Evolutionary conservation across 2,888 invertebrate genomes (phyloP).

Genomic region (Carcina quercana): DNA sequence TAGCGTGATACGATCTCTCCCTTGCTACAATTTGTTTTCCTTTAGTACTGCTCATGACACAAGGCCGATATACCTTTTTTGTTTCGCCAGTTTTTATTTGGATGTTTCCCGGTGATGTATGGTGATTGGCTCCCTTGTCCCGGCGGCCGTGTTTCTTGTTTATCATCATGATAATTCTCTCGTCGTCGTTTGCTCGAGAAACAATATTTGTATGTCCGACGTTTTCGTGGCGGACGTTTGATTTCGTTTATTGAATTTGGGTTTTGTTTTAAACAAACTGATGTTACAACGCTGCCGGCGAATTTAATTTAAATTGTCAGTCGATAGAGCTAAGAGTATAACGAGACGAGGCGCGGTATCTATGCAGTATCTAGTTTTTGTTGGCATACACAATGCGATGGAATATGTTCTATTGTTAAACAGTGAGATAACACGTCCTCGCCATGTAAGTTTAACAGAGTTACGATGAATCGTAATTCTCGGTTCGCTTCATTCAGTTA

Average conservation of each 20-base stretch:
- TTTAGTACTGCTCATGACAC: slow-evolving; percentile 58
- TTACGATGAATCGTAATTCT: slow-evolving; percentile 53
- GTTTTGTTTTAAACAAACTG: slow-evolving; percentile 54
- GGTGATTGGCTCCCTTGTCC: slow-evolving; percentile 70
- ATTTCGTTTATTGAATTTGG: slow-evolving; percentile 59
- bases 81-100: slow-evolving; percentile 63
- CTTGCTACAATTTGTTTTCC: slow-evolving; percentile 72
- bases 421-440: slow-evolving; percentile 46
- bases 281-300: slow-evolving; percentile 46
- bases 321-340: slow-evolving; percentile 32
- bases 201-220: slow-evolving; percentile 57
- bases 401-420: slow-evolving; percentile 56
- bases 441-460: slow-evolving; percentile 50
- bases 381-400: slow-evolving; percentile 38
- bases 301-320: slow-evolving; percentile 55
- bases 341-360: slow-evolving; percentile 37
- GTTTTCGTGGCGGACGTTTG: slow-evolving; percentile 43
- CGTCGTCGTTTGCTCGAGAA: slow-evolving; percentile 47
- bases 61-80: slow-evolving; percentile 57
- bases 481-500: slow-evolving; percentile 30
- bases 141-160: slow-evolving; percentile 63
- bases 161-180: slow-evolving; percentile 68
- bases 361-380: slow-evolving; percentile 44
- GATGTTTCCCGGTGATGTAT: slow-evolving; percentile 65
- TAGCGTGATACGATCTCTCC: slow-evolving; percentile 66